Evolutionary conservation across 1,140 invertebrate species (phyloP).

Genomic region (Coptotermes formosanus): DNA sequence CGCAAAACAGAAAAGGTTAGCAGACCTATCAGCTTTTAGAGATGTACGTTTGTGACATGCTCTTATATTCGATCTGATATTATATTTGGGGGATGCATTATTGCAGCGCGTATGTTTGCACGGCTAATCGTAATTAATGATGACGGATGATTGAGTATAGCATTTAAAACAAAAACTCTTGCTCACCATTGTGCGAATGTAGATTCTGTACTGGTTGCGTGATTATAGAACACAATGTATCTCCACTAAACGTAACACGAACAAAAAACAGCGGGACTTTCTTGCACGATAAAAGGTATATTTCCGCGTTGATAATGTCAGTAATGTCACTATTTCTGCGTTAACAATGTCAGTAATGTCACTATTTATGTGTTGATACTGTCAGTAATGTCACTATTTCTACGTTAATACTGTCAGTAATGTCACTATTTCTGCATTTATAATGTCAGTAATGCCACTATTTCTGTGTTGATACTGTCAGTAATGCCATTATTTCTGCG

Average conservation of each 20-base stretch:
- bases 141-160: not conserved
- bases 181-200: not conserved
- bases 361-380: not conserved
- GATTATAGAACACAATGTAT: not conserved
- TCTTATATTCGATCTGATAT: not conserved
- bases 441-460: too few relatives aligned
- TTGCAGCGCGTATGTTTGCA: not conserved
- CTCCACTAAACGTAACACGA: not conserved
- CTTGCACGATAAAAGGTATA: not conserved
- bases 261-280: not conserved
- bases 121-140: constrained; percentile 12
- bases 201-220: not conserved
- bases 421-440: too few relatives aligned
- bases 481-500: not conserved
- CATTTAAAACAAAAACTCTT: not conserved
- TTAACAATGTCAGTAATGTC: too few relatives aligned
- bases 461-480: not conserved
- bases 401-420: not conserved
- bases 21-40: not conserved
- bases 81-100: not conserved
- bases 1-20: too few relatives aligned
- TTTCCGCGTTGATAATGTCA: not conserved
- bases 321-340: too few relatives aligned
- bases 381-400: not conserved
- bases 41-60: not conserved